Evolutionary conservation across 2,797 vertebrate species (phyloP).

Genomic region (Intellagama lesueurii): DNA sequence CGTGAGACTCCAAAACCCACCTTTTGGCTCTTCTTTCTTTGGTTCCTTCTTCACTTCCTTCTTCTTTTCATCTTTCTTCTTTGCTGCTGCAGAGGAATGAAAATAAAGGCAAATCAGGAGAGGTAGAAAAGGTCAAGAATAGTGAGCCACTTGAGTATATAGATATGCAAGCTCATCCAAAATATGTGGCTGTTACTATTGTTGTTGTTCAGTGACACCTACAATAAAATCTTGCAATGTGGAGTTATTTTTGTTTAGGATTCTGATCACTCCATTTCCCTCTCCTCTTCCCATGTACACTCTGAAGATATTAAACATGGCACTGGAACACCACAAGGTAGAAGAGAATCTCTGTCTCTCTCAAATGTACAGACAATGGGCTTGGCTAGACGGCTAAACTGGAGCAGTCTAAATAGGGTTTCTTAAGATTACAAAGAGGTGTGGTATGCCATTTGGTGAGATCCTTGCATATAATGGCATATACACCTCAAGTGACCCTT

Average conservation of each 20-base stretch:
- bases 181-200: neutral
- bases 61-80: constrained; percentile 41
- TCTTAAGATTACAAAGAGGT: too few relatives aligned
- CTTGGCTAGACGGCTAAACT: too few relatives aligned
- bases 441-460: too few relatives aligned
- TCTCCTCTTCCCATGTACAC: neutral
- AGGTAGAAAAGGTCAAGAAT: neutral
- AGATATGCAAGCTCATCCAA: neutral
- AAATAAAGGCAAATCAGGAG: neutral
- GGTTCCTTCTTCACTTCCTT: neutral
- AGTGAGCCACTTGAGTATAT: neutral
- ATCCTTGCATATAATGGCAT: too few relatives aligned
- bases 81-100: constrained; percentile 5
- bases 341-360: neutral
- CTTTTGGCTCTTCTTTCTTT: constrained; percentile 20
- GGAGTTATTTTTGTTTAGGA: neutral
- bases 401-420: too few relatives aligned
- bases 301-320: neutral
- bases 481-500: too few relatives aligned
- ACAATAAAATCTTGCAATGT: neutral
- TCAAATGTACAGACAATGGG: too few relatives aligned
- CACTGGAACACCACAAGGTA: neutral
- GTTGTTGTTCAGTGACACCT: neutral
- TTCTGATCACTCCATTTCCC: neutral
- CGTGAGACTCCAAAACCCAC: neutral